phyloP scores from a whole-genome alignment of 2,888 invertebrate species.

The Parnassius glacialis region DNA sequence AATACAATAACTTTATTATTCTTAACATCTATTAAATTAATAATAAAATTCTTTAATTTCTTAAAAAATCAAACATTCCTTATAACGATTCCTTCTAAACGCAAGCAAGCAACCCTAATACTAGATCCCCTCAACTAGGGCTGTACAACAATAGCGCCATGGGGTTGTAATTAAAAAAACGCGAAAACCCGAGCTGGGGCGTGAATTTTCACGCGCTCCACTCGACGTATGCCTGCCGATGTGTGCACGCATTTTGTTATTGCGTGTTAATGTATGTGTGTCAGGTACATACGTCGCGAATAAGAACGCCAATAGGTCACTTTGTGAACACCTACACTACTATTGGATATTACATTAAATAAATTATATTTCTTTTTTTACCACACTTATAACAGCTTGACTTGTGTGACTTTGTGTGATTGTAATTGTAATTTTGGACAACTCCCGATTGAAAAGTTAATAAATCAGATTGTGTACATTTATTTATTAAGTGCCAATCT shows the following conservation, averaged over 20 bases:
- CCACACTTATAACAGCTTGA: too few relatives aligned
- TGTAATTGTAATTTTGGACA: too few relatives aligned
- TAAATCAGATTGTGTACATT: too few relatives aligned
- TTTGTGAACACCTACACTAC: not conserved
- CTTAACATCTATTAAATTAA: too few relatives aligned
- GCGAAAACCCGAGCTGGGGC: constrained; percentile 57
- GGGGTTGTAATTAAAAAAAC: constrained; percentile 76
- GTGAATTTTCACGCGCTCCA: constrained; percentile 74
- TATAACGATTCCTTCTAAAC: constrained; percentile 8
- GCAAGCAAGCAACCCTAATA: constrained; percentile 48
- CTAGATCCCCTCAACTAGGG: constrained; percentile 62
- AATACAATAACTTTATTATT: too few relatives aligned
- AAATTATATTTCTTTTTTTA: too few relatives aligned
- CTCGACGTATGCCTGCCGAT: constrained; percentile 41
- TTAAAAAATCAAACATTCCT: constrained; percentile 3
- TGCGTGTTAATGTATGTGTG: constrained; percentile 21
- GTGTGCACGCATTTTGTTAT: constrained; percentile 28
- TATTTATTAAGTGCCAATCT: too few relatives aligned
- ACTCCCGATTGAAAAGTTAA: too few relatives aligned
- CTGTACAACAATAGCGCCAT: constrained; percentile 67
- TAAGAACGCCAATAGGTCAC: constrained; percentile 10
- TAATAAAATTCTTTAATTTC: not conserved
- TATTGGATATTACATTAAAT: too few relatives aligned
- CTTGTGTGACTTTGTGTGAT: too few relatives aligned
- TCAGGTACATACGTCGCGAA: constrained; percentile 12